Conservation (phyloP, 1,140 invertebrate genomes). For the Drosophila pruinosa region DNA sequence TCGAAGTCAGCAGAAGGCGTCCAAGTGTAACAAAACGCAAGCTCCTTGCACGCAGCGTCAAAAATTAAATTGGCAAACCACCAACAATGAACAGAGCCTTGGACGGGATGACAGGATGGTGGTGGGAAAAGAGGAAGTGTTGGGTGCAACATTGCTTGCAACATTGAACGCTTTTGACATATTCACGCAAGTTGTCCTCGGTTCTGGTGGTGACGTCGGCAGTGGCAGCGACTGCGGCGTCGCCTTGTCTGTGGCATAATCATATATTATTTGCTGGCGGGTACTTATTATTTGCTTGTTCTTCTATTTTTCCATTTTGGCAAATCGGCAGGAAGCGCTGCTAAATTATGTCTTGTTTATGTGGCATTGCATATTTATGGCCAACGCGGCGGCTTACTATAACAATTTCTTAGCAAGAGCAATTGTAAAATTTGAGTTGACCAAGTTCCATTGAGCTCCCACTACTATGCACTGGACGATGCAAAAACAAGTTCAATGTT, state of each 20-base stretch:
- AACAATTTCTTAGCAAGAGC: conserved; percentile 69
- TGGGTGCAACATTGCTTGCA: conserved; percentile 55
- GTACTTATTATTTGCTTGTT: conserved; percentile 77
- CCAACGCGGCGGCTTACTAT: conserved; percentile 60
- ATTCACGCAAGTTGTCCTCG: conserved; percentile 71
- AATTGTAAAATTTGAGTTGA: conserved; percentile 73
- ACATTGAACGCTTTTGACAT: conserved; percentile 80
- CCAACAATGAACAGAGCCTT: conserved; percentile 56
- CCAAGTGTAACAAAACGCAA: conserved; percentile 77
- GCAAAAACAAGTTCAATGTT: conserved; percentile 78
- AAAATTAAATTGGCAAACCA: conserved; percentile 81
- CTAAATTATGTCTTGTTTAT: conserved; percentile 82
- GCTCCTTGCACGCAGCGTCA: conserved; percentile 70
- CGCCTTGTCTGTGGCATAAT: conserved; percentile 76
- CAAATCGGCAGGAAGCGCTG: conserved; percentile 75
- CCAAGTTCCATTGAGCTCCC: conserved; percentile 47
- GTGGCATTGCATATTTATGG: conserved; percentile 77
- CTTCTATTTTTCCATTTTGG: conserved; percentile 51
- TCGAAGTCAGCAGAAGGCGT: conserved; percentile 69
- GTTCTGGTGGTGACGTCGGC: conserved; percentile 5
- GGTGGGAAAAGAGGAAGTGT: neutral
- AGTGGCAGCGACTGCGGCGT: conserved; percentile 49
- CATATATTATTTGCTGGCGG: conserved; percentile 69
- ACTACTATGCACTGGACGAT: neutral
- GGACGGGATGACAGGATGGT: neutral